Percentiles rank a stretch among this genome's conserved stretches.
These are phyloP conservation scores for Pteria penguin DNA, from an alignment of 2,888 invertebrate species.

Conservation along the genomic window DNA sequence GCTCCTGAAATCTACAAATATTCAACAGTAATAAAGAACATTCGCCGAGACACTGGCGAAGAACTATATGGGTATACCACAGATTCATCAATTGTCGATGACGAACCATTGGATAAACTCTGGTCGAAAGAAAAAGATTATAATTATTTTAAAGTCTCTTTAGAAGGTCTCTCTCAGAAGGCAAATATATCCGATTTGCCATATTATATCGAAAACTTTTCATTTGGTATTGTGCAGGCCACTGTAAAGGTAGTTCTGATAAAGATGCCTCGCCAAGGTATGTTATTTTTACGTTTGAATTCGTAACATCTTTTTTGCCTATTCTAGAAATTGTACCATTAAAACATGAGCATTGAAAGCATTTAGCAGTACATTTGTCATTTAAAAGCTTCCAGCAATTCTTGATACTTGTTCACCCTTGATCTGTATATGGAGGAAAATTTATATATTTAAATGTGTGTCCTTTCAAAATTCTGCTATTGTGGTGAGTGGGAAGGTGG, in stretches of 20 bases:
- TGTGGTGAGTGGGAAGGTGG: too few relatives aligned
- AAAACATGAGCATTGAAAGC: too few relatives aligned
- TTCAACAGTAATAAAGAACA: not conserved
- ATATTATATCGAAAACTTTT: not conserved
- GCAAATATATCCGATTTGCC: not conserved
- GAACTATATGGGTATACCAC: not conserved
- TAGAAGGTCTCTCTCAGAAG: not conserved
- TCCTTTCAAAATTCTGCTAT: too few relatives aligned
- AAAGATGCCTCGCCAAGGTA: not conserved
- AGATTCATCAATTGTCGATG: not conserved
- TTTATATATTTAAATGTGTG: too few relatives aligned
- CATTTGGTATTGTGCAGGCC: not conserved
- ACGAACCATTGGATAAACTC: not conserved
- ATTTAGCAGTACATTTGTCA: too few relatives aligned
- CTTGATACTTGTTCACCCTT: too few relatives aligned
- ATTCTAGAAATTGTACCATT: too few relatives aligned
- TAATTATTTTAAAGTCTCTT: not conserved
- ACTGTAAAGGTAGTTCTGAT: not conserved
- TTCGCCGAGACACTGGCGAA: not conserved
- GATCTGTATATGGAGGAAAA: too few relatives aligned
- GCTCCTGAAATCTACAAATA: not conserved
- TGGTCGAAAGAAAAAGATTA: not conserved
- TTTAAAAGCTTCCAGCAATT: too few relatives aligned
- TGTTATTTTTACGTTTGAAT: too few relatives aligned
- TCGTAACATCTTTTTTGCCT: too few relatives aligned